Evolutionary conservation across 2,113 vertebrate genomes (phyloP).

Genomic region (Scytalopus superciliaris): DNA sequence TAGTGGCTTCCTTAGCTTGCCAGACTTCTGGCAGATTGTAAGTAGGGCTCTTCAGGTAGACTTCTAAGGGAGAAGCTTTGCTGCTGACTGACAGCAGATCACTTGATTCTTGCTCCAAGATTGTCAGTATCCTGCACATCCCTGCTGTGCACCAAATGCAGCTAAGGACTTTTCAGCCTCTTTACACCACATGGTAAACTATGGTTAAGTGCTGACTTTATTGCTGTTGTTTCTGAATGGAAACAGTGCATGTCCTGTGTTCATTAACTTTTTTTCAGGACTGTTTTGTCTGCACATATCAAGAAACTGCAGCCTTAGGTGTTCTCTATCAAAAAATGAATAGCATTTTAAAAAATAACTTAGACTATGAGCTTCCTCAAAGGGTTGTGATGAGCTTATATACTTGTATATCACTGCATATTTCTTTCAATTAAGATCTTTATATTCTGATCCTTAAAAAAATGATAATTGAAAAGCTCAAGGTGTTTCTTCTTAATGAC

Average conservation of each 20-base stretch:
- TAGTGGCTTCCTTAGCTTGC: background rate
- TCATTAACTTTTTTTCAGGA: background rate
- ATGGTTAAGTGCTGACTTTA: background rate
- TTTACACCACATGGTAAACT: background rate
- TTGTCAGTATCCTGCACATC: background rate
- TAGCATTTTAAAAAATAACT: background rate
- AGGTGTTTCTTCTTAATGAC: background rate
- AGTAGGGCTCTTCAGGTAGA: background rate
- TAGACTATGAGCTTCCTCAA: background rate
- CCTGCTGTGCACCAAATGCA: background rate
- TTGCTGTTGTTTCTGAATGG: background rate
- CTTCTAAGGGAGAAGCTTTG: background rate
- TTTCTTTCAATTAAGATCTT: background rate
- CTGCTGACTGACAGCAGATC: background rate
- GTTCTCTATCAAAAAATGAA: background rate
- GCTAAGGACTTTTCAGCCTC: background rate
- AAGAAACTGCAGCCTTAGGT: background rate
- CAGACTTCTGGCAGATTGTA: background rate
- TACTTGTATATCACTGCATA: background rate
- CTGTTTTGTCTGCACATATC: background rate
- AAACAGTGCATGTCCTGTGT: background rate
- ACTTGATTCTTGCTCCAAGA: background rate
- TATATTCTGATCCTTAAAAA: background rate
- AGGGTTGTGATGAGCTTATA: background rate
- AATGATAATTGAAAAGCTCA: background rate